Conservation (phyloP, 2,888 invertebrate species). For the Cheilosia pagana region DNA sequence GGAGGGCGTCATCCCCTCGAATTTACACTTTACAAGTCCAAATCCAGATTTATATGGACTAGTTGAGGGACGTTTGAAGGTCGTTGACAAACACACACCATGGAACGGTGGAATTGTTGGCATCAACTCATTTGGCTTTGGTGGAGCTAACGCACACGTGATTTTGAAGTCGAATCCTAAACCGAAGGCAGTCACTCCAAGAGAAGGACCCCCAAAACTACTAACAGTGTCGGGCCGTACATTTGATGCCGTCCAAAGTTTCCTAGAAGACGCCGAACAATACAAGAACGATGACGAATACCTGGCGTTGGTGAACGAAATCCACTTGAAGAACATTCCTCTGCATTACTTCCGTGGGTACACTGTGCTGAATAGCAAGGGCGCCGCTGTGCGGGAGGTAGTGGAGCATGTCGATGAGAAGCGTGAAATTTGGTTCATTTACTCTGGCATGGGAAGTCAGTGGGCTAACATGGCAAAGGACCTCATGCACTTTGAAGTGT, state of each 20-base stretch:
- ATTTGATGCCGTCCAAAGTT: slow-evolving; percentile 88
- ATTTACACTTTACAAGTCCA: slow-evolving; percentile 94
- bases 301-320: slow-evolving; percentile 89
- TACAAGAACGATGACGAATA: slow-evolving; percentile 89
- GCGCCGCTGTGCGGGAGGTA: slow-evolving; percentile 84
- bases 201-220: slow-evolving; percentile 87
- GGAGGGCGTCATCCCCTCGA: slow-evolving; percentile 93
- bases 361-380: slow-evolving; percentile 87
- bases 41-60: slow-evolving; percentile 97
- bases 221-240: slow-evolving; percentile 94
- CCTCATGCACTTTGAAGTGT: slow-evolving; percentile 92
- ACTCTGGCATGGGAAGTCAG: slow-evolving; percentile 99
- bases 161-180: slow-evolving; percentile 92
- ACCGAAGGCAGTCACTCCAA: slow-evolving; percentile 86
- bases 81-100: slow-evolving; percentile 91
- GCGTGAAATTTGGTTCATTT: slow-evolving; percentile 96
- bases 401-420: slow-evolving; percentile 85
- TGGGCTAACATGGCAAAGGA: slow-evolving; percentile 98
- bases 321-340: slow-evolving; percentile 88
- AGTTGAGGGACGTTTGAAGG: slow-evolving; percentile 94
- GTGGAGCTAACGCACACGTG: slow-evolving; percentile 97
- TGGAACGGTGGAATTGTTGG: slow-evolving; percentile 96
- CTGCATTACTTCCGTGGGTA: slow-evolving; percentile 94
- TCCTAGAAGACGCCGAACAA: slow-evolving; percentile 87
- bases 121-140: slow-evolving; percentile 99